These are phyloP conservation scores for Leptatherina wallacei DNA, from an alignment of 2,797 vertebrate species.

Conservation along the genomic window DNA sequence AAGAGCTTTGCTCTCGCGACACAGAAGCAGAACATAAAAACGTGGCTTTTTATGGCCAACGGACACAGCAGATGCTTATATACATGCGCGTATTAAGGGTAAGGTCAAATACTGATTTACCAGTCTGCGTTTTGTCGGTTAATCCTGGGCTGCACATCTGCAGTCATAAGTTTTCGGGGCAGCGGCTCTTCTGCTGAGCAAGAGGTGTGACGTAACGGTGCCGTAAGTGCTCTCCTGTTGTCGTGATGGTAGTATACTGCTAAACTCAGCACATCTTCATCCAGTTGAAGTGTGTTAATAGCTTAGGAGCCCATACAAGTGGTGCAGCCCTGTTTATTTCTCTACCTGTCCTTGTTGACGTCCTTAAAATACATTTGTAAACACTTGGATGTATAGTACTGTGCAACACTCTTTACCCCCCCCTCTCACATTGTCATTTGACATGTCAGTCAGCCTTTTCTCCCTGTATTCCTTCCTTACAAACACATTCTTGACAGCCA, in stretches of 20 bases:
- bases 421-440: too few species aligned
- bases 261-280: slow-evolving; percentile 38
- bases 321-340: too few species aligned
- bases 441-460: too few species aligned
- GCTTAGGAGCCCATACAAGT: too few species aligned
- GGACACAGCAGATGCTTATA: slow-evolving; percentile 2
- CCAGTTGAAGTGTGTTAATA: neutral
- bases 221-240: slow-evolving; percentile 43
- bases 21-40: neutral
- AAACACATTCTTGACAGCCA: too few species aligned
- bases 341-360: too few species aligned
- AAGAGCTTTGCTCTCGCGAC: slow-evolving; percentile 7
- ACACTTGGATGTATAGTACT: too few species aligned
- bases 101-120: slow-evolving; percentile 61
- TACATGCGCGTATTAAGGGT: slow-evolving; percentile 29
- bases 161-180: slow-evolving; percentile 35
- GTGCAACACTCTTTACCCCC: too few species aligned
- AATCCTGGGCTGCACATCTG: slow-evolving; percentile 65
- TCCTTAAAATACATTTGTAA: too few species aligned
- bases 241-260: slow-evolving; percentile 34
- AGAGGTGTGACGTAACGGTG: slow-evolving; percentile 52
- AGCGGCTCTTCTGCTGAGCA: slow-evolving; percentile 59
- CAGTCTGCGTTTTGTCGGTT: slow-evolving; percentile 49
- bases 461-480: too few species aligned
- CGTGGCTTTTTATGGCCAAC: neutral